Evolutionary conservation across 2,113 vertebrate species (phyloP).

Genomic region (Spermophilus dauricus): DNA sequence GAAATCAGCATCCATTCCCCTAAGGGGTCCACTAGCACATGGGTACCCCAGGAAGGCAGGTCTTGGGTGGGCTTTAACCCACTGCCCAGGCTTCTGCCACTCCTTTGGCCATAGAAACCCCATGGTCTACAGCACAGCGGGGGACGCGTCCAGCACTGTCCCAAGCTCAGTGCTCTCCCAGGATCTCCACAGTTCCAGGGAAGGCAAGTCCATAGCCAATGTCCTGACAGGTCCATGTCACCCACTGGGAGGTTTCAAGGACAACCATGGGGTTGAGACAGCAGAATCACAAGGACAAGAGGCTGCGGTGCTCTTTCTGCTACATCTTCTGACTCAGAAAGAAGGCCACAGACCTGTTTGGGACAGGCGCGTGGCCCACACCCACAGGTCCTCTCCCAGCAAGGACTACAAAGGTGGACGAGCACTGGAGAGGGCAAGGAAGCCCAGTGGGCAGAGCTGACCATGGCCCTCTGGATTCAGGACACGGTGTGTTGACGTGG

Average conservation of each 20-base stretch:
- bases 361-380: accelerated
- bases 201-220: neutral
- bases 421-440: neutral
- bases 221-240: neutral
- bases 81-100: neutral
- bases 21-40: accelerated
- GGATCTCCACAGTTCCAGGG: no score
- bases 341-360: neutral
- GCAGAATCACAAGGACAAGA: neutral
- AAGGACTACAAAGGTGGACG: neutral
- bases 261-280: neutral
- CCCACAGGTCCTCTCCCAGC: neutral
- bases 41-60: accelerated
- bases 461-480: accelerated
- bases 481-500: accelerated
- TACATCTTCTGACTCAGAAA: neutral
- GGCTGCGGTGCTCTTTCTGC: neutral
- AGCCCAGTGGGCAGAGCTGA: neutral
- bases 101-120: accelerated
- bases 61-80: accelerated
- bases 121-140: accelerated
- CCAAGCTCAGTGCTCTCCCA: neutral
- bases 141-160: accelerated
- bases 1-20: neutral
- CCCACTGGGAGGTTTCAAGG: neutral